Evolutionary conservation across 1,140 invertebrate species (phyloP).

Genomic region (Frieseomelitta varia): DNA sequence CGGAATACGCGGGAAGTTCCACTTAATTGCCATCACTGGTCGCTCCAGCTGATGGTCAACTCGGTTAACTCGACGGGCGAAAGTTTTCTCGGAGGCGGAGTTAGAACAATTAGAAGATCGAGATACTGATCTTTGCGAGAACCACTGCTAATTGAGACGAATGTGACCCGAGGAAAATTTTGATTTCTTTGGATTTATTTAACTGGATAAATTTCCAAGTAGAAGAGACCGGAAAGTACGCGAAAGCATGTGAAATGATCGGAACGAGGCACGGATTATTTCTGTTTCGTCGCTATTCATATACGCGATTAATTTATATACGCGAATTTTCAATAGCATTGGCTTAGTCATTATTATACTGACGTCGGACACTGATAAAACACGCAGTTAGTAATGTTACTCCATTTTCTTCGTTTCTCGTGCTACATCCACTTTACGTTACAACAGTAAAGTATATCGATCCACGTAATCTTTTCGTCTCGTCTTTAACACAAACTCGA

Average conservation of each 20-base stretch:
- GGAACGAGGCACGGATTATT: too few species aligned
- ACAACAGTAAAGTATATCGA: too few species aligned
- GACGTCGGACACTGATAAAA: not conserved
- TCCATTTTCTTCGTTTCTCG: not conserved
- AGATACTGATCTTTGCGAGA: not conserved
- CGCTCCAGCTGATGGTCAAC: not conserved
- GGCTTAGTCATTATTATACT: not conserved
- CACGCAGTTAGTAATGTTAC: not conserved
- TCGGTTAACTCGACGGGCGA: not conserved
- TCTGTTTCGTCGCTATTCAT: too few species aligned
- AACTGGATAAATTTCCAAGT: too few species aligned
- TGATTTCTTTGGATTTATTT: not conserved
- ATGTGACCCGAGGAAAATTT: not conserved
- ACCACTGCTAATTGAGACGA: not conserved
- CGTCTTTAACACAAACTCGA: not conserved
- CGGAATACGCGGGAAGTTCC: slow-evolving; percentile 27
- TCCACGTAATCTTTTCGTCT: too few species aligned
- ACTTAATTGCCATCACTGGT: not conserved
- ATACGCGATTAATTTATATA: too few species aligned
- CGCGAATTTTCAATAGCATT: not conserved
- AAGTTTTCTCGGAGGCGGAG: not conserved
- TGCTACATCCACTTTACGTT: too few species aligned
- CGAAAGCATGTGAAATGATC: too few species aligned
- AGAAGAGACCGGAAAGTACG: too few species aligned
- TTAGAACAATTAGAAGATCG: not conserved